Evolutionary conservation across 92 coral and sea anemone species (phyloP), one percentile per base, ranked within the genome.

Genomic region (Anthopleura xanthogrammica): DNA sequence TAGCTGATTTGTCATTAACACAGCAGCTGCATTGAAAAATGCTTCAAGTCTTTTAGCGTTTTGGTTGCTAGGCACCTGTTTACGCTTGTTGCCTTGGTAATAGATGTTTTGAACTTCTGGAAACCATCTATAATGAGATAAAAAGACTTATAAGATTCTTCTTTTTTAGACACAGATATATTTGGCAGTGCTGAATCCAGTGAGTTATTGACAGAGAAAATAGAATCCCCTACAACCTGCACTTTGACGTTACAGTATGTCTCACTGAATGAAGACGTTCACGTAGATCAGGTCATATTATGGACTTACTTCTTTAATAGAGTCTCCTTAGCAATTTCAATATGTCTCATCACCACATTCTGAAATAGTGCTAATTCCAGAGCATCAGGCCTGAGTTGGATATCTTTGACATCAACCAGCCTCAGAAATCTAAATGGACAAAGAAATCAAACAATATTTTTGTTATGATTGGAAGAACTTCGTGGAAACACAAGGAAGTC

Each of bases 51-150:
- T 86, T 42, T 92, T 95, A 71, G 99, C 94, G 83, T 94, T 97
- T 86, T 97, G 99, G 80, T 97, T 97, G 86, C 99, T 97, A 50
- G 99, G 99, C 8, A 97, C 98, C 76, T 94, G 98, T 83, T 97
- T 97, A 42, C 99, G 99, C 78, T 97, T 97, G 91, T 97, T 97
- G 46, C 99, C 99, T 94, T 97, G 99, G 82, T 97, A 97, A 85
- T 97, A 97, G 66, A 97, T 97, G 71, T 97, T 97, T 70, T 97
- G 99, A 77, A 97, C 99, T 89, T 97, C 99, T 42, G 99, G 99
- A 86, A 97, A 97, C 99, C 99, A 97, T 64, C 99, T 97, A 42
- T 46, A 41, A 85, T 48, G 23, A n/a, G 74, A 36, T 29, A 9
- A 68, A 29, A 5, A 19, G 22, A 19, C 17, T 36, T 14, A 4